Evolutionary conservation across 1,140 invertebrate genomes (phyloP), one percentile per base, ranked within the genome.

Genomic region (Meteorus sp.): DNA sequence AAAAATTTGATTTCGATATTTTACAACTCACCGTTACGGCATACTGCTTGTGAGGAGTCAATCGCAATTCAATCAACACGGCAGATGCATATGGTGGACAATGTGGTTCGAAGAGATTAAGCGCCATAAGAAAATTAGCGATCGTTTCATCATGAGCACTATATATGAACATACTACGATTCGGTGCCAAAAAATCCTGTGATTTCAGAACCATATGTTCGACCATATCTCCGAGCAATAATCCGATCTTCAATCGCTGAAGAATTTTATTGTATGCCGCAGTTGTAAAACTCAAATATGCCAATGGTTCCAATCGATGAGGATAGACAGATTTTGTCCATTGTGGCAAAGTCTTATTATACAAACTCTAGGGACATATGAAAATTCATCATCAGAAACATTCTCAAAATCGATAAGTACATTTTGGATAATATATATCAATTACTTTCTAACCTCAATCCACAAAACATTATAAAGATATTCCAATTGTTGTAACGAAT

Each of bases 111-210:
- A 88, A 95, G 3, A 94, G 64, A 11, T 85, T 83, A 22, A 95
- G 74, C 0, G 87, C 82, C 71, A 87, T 87, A 3, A 95, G 79
- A 23, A 95, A 65, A 65, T 87, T 89, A 0, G 89, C 87, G 6
- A 95, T 72, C 0, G 90, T 95, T 2, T 88, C 86, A 74, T 96
- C 94, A 73, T 96, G 93, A 22, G 82, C 89, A 68, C 89, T 92
- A 66, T 90, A 92, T 19, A 93, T 81, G 68, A 85, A 85, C 43
- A 93, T 60, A 64, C 88, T 90, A 27, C 85, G 80, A 61, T 84
- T 68, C 3, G 83, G 82, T 1, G 66, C 62, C 20, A 85, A 60
- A 53, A 50, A 54, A 15, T 68, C 68, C 61, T 70, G 66, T 0
- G 77, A 73, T 62, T 85, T 83, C 1, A 74, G 62, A 0, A 75